These are phyloP conservation scores for Catharus ustulatus DNA, from an alignment of 2,797 vertebrate species.

Conservation along the genomic window DNA sequence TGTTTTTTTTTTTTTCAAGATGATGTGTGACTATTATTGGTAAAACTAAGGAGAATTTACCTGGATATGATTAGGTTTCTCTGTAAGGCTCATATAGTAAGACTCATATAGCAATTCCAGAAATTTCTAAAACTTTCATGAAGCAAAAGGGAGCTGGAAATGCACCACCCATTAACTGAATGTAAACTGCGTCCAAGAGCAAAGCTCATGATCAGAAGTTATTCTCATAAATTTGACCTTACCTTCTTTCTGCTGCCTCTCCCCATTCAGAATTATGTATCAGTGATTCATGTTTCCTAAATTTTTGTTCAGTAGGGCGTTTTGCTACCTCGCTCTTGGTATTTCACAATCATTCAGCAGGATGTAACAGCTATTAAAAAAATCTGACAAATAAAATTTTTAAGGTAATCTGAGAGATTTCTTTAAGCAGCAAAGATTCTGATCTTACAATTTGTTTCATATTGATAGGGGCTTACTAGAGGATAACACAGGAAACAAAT, in stretches of 20 bases:
- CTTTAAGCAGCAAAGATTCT: neutral
- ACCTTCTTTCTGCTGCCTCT: neutral
- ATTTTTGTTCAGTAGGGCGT: neutral
- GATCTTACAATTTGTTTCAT: neutral
- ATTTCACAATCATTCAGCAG: conserved; percentile 2
- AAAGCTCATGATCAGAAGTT: neutral
- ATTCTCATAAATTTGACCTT: neutral
- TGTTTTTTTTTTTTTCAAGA: neutral
- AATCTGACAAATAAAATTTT: neutral
- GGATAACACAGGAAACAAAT: neutral
- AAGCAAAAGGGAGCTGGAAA: neutral
- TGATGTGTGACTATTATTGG: neutral
- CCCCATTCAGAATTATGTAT: neutral
- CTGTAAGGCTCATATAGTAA: neutral
- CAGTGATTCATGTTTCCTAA: neutral
- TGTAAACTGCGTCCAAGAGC: neutral
- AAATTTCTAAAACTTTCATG: neutral
- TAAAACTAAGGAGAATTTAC: neutral
- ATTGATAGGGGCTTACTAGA: neutral
- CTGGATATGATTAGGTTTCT: neutral
- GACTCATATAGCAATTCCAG: neutral
- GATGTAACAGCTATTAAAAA: neutral
- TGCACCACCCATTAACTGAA: neutral
- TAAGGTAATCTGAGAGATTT: neutral
- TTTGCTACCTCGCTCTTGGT: neutral